Conservation (phyloP, 2,113 vertebrate species). For the Nanorana parkeri region DNA sequence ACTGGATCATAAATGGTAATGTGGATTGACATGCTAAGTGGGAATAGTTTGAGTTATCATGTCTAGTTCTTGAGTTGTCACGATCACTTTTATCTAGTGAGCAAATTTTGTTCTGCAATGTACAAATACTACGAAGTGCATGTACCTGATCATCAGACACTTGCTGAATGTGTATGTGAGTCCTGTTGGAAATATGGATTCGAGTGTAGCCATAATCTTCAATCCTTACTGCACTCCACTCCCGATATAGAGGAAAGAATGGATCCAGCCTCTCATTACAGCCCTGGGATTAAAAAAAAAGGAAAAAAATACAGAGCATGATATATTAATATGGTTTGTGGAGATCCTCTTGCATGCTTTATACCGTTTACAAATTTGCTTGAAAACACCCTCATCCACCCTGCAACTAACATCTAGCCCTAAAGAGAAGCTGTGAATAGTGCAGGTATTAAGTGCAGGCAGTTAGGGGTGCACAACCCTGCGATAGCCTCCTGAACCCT, state of each 20-base stretch:
- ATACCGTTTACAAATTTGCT: too few relatives aligned
- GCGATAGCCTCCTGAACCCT: too few relatives aligned
- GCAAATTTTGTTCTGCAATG: too few relatives aligned
- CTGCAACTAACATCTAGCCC: neutral
- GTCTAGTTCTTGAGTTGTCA: too few relatives aligned
- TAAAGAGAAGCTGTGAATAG: too few relatives aligned
- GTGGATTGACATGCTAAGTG: too few relatives aligned
- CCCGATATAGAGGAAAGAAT: conserved; percentile 76
- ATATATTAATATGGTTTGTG: neutral
- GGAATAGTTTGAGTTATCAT: too few relatives aligned
- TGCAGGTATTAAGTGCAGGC: neutral
- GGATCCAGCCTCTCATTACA: conserved; percentile 81
- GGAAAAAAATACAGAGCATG: neutral
- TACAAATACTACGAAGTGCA: neutral
- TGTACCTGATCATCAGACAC: conserved; percentile 89
- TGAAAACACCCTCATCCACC: too few relatives aligned
- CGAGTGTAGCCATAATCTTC: conserved; percentile 84
- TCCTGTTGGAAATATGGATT: conserved; percentile 79
- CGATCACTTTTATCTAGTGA: too few relatives aligned
- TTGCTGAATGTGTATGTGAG: conserved; percentile 85
- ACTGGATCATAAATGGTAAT: too few relatives aligned
- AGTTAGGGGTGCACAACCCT: too few relatives aligned
- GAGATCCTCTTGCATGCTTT: too few relatives aligned
- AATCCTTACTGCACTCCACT: conserved; percentile 84
- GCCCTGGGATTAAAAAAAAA: conserved; percentile 70